A percentile compares a stretch with the other conserved stretches of the same genome.
phyloP scores from a whole-genome alignment of 2,888 invertebrate species.

The Caenorhabditis imperialis region DNA sequence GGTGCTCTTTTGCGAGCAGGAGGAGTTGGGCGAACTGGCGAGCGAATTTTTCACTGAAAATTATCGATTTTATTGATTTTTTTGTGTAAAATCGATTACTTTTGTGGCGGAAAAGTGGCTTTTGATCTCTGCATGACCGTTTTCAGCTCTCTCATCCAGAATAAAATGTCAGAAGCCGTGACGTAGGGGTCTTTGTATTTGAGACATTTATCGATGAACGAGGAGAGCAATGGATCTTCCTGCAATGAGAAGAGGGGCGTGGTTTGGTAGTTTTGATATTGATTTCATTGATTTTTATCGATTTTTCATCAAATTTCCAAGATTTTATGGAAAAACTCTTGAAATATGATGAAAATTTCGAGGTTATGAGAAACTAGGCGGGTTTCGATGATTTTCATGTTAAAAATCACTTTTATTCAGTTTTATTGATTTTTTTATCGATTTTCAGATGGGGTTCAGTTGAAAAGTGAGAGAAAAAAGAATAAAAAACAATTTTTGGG shows the following conservation, averaged over 20 bases:
- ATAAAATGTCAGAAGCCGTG: constrained; percentile 37
- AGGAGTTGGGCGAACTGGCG: constrained; percentile 52
- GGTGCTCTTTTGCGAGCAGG: constrained; percentile 4
- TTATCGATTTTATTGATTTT: too few species aligned
- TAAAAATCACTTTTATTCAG: too few species aligned
- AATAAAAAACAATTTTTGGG: too few species aligned
- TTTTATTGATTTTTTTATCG: too few species aligned
- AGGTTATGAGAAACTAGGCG: too few species aligned
- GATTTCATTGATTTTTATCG: too few species aligned
- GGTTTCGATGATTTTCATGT: too few species aligned
- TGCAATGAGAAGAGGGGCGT: constrained; percentile 19
- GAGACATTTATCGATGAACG: constrained; percentile 48
- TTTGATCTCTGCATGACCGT: constrained; percentile 60
- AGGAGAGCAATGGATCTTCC: constrained; percentile 36
- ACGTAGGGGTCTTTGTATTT: constrained; percentile 2
- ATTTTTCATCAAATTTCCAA: background rate
- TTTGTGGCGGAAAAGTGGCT: constrained; percentile 58
- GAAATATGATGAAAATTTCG: too few species aligned
- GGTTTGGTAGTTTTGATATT: background rate
- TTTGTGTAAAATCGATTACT: constrained; percentile 36
- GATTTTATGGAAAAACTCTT: too few species aligned
- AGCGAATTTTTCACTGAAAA: constrained; percentile 49
- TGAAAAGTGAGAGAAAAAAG: too few species aligned
- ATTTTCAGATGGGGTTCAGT: too few species aligned
- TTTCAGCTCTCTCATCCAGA: constrained; percentile 64